A percentile compares a stretch with the other conserved stretches of the same genome.
Conservation (phyloP, 2,888 invertebrate species). For the Pseudococcus longispinus region DNA sequence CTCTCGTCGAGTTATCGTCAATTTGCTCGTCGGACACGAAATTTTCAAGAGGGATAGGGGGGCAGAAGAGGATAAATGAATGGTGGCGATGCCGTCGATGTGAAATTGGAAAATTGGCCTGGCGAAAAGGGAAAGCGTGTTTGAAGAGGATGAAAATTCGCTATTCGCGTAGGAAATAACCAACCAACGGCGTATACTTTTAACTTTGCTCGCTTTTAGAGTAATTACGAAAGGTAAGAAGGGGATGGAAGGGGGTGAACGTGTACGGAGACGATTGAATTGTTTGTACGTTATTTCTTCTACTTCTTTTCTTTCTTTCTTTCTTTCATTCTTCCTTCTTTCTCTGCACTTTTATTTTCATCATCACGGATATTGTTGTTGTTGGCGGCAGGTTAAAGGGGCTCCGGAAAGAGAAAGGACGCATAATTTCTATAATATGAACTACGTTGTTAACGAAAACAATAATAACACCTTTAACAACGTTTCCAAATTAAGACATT, state of each 20-base stretch:
- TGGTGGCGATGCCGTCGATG: background rate
- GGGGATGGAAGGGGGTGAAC: background rate
- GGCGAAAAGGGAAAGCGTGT: background rate
- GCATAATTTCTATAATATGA: slow-evolving; percentile 40
- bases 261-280: background rate
- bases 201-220: background rate
- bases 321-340: background rate
- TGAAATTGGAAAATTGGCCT: background rate
- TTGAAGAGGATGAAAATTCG: slow-evolving; percentile 1
- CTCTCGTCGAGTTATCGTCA: background rate
- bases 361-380: background rate
- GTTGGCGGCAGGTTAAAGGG: slow-evolving; percentile 66
- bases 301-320: background rate
- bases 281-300: background rate
- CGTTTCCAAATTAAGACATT: slow-evolving; percentile 38
- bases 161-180: background rate
- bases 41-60: background rate
- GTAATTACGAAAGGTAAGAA: background rate
- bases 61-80: background rate
- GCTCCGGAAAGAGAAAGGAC: slow-evolving; percentile 64
- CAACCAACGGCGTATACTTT: background rate
- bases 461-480: slow-evolving; percentile 30
- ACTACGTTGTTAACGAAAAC: slow-evolving; percentile 45
- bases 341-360: background rate
- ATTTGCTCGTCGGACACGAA: background rate